Percentiles rank a stretch among this genome's conserved stretches.
phyloP scores from a whole-genome alignment of 2,113 vertebrate species.

The Dasyurus viverrinus region DNA sequence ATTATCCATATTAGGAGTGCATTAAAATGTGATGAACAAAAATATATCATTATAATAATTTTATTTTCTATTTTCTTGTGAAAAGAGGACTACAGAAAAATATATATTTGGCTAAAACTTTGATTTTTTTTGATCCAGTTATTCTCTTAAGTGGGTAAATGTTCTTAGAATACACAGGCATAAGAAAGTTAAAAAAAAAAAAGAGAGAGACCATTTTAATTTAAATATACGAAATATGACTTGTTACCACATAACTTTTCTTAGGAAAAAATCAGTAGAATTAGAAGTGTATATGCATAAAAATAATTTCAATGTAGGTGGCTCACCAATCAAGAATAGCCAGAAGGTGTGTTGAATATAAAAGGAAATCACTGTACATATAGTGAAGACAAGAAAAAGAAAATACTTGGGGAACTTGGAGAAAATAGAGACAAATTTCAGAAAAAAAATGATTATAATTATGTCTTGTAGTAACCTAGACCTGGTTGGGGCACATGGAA shows the following conservation, averaged over 20 bases:
- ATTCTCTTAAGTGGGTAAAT: neutral
- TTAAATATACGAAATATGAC: constrained; percentile 16
- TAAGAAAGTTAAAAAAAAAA: too few relatives aligned
- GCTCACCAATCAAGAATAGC: constrained; percentile 45
- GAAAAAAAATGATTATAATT: constrained; percentile 33
- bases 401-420: constrained; percentile 25
- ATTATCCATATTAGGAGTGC: constrained; percentile 47
- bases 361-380: constrained; percentile 39
- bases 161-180: neutral
- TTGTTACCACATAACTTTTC: neutral
- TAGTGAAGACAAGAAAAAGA: neutral
- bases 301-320: constrained; percentile 50
- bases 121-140: constrained; percentile 43
- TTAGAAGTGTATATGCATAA: constrained; percentile 51
- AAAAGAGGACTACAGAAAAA: constrained; percentile 52
- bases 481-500: neutral
- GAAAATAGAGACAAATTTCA: constrained; percentile 42
- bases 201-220: neutral
- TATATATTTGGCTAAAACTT: constrained; percentile 50
- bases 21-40: constrained; percentile 54
- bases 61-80: constrained; percentile 47
- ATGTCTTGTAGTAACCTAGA: neutral
- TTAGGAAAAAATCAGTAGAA: constrained; percentile 26
- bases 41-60: constrained; percentile 52
- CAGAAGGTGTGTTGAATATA: constrained; percentile 38